Conservation (phyloP, 2,797 vertebrate species). For the Microctenopoma steveboyesi region DNA sequence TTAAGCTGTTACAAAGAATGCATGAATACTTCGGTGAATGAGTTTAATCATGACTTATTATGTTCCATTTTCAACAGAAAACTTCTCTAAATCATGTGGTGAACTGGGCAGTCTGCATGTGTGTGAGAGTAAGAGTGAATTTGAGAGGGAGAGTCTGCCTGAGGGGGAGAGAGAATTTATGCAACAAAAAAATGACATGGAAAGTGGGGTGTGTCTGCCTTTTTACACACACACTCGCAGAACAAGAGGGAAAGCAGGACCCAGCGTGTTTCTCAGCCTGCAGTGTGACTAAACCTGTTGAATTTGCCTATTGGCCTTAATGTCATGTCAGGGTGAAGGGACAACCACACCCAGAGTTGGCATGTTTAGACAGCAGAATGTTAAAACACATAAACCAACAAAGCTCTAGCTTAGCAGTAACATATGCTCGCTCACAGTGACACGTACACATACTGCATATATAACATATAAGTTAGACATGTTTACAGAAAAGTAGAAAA, state of each 20-base stretch:
- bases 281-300: conserved; percentile 75
- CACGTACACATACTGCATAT: neutral
- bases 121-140: neutral
- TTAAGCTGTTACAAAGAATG: neutral
- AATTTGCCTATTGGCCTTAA: conserved; percentile 66
- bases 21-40: neutral
- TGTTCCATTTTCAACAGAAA: conserved; percentile 6
- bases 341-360: conserved; percentile 74
- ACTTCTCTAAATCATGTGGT: neutral
- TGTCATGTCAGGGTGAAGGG: conserved; percentile 67
- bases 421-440: neutral
- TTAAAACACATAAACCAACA: conserved; percentile 29
- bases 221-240: conserved; percentile 38
- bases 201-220: conserved; percentile 69
- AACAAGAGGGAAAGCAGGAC: conserved; percentile 62
- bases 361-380: conserved; percentile 57
- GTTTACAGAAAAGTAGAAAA: neutral
- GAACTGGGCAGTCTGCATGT: conserved; percentile 4
- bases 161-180: conserved; percentile 27
- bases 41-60: neutral
- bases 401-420: conserved; percentile 7
- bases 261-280: conserved; percentile 65
- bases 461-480: neutral
- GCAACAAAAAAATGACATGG: conserved; percentile 21
- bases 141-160: conserved; percentile 13